phyloP scores from a whole-genome alignment of 2,113 vertebrate genomes.

The Eudyptes chrysolophus region DNA sequence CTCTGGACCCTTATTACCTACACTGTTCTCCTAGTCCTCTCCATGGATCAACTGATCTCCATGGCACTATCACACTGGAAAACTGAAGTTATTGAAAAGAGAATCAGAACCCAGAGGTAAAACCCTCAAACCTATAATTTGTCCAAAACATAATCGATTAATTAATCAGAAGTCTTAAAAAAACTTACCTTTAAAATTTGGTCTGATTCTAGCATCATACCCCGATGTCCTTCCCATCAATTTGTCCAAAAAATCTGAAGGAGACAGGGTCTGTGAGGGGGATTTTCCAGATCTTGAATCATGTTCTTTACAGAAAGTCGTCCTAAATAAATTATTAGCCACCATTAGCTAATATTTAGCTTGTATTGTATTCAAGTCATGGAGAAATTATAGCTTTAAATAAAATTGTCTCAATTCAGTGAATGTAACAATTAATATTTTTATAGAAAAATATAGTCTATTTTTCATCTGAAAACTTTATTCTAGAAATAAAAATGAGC shows the following conservation, averaged over 20 bases:
- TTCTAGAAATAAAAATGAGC: background rate
- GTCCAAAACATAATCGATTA: background rate
- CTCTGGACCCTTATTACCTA: background rate
- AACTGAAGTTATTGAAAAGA: background rate
- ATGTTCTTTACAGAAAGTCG: conserved; percentile 90
- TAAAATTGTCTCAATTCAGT: background rate
- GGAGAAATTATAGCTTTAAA: background rate
- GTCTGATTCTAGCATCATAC: conserved; percentile 97
- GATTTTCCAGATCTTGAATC: conserved; percentile 89
- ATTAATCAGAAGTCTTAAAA: conserved; percentile 1
- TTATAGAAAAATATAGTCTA: background rate
- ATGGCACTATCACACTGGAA: background rate
- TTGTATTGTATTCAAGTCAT: background rate
- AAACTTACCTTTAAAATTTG: conserved; percentile 97
- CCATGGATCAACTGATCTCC: background rate
- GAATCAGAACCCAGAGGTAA: background rate
- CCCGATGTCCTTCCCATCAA: conserved; percentile 98
- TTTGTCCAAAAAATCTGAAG: conserved; percentile 98
- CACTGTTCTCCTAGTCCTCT: background rate
- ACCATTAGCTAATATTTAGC: conserved; percentile 60
- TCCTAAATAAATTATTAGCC: conserved; percentile 81
- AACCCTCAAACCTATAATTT: background rate
- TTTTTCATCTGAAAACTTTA: background rate
- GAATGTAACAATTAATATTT: background rate
- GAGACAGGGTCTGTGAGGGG: conserved; percentile 89